Base-by-base conservation (phyloP, 2,113 vertebrate genomes). In the Brachionichthys hirsutus region DNA sequence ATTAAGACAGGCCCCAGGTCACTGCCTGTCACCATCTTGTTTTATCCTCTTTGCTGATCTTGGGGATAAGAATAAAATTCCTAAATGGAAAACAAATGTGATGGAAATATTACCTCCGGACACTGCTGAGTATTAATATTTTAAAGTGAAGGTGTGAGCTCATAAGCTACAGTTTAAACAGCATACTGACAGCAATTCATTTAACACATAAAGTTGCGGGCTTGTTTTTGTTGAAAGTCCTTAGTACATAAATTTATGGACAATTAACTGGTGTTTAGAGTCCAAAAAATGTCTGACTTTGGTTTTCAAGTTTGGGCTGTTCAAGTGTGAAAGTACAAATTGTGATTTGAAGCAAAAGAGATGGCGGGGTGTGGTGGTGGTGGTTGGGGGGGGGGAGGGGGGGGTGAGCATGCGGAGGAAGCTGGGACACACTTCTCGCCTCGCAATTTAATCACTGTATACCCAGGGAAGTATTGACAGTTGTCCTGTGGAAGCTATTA, bases 401-500 rank as follows among this genome's bases (percentile, higher is more conserved):
- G 36, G 89, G 92, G 93, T 94, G 92, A 92, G 78, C 64, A 64
- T 2, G 61, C 90, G 92, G 92, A 92, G 91, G 94, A 94, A 95
- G 94, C 94, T 80, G 92, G 93, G 92, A 90, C 92, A 92, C 92
- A 91, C 89, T 94, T 92, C 94, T 92, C 89, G 92, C 90, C 91
- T 91, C 94, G 93, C 86, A 92, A 94, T 97, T 98, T 99, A 98
- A 99, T 98, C 95, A 98, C 94, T 94, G 93, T 94, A 93, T 92
- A 94, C 91, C 85, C 87, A 40, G 94, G 92, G 90, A 95, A 94
- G 93, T 98, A 99, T 98, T 93, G 95, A 98, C 96, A 96, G 94
- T 98, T 95, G 95, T 98, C 95, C 95, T 91, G 93, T 93, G 93
- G 92, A 98, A 95, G 95, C 97, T 94, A 97, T 99, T 98, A 97